phyloP scores from a whole-genome alignment of 2,888 invertebrate species.

The Masnerella sp. region DNA sequence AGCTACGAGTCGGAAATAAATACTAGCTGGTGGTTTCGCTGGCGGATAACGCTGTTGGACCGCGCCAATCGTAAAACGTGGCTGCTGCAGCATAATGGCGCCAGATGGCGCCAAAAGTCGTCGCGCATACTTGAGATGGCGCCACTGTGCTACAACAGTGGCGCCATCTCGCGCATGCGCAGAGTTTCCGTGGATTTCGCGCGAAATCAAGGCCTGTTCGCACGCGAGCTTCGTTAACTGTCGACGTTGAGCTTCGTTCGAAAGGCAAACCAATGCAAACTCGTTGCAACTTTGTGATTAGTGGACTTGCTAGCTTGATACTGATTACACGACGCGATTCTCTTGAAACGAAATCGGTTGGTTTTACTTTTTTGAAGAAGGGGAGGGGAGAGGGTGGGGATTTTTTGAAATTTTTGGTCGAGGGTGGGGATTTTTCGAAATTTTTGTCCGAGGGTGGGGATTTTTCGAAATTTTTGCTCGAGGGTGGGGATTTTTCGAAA shows the following conservation, averaged over 20 bases:
- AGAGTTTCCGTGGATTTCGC: slow-evolving; percentile 63
- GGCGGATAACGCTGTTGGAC: slow-evolving; percentile 68
- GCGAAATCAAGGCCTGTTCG: slow-evolving; percentile 65
- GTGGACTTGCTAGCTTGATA: slow-evolving; percentile 38
- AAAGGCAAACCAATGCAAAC: slow-evolving; percentile 46
- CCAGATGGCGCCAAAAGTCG: slow-evolving; percentile 22
- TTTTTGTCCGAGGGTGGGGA: not conserved
- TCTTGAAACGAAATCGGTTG: slow-evolving; percentile 32
- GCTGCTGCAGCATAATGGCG: slow-evolving; percentile 14
- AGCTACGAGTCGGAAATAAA: slow-evolving; percentile 47
- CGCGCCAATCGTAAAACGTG: slow-evolving; percentile 45
- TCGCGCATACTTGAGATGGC: no score
- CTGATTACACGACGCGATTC: slow-evolving; percentile 39
- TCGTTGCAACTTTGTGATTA: slow-evolving; percentile 37
- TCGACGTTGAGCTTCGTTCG: slow-evolving; percentile 50
- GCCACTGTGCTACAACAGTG: not conserved
- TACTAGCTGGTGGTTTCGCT: slow-evolving; percentile 45
- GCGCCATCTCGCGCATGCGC: slow-evolving; percentile 11
- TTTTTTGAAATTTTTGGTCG: no score
- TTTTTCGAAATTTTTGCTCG: slow-evolving; percentile 44
- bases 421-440: slow-evolving; percentile 4
- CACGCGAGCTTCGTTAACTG: slow-evolving; percentile 61
- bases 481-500: slow-evolving; percentile 21
- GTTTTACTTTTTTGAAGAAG: not conserved
- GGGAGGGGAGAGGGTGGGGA: not conserved